Evolutionary conservation across 2,888 invertebrate species (phyloP).

Genomic region (Hemaris fuciformis): DNA sequence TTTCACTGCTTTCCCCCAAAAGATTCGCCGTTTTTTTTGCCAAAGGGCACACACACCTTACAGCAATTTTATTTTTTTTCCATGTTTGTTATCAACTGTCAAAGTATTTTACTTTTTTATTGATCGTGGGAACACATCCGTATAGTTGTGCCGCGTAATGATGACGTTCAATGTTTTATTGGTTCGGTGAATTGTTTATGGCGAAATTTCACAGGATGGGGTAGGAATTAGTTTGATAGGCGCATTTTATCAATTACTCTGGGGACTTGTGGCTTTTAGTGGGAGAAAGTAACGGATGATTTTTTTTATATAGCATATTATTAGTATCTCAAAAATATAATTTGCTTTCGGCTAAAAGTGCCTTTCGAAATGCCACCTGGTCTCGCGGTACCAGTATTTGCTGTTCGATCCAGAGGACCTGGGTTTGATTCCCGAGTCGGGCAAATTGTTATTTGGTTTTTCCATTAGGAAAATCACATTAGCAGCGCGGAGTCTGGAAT

Average conservation of each 20-base stretch:
- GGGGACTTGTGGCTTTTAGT: background rate
- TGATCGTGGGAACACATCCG: constrained; percentile 61
- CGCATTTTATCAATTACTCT: background rate
- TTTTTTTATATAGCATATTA: background rate
- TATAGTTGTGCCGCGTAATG: constrained; percentile 50
- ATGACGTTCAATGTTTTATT: constrained; percentile 66
- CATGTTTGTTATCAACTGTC: constrained; percentile 70
- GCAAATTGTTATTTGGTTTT: too few species aligned
- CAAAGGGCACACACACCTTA: constrained; percentile 51
- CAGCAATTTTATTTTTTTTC: constrained; percentile 47
- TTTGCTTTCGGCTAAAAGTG: too few species aligned
- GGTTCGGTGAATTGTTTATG: constrained; percentile 32
- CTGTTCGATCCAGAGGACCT: too few species aligned
- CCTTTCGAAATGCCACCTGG: too few species aligned
- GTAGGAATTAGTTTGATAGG: background rate
- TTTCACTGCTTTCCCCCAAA: constrained; percentile 38
- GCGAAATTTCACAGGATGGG: constrained; percentile 36
- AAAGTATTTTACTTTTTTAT: constrained; percentile 74
- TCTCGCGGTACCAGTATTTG: too few species aligned
- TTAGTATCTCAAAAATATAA: too few species aligned
- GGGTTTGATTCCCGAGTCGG: too few species aligned
- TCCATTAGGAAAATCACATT: too few species aligned
- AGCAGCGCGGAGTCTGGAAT: too few species aligned
- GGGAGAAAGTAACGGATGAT: background rate
- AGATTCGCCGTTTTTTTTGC: constrained; percentile 43